Evolutionary conservation across 2,888 invertebrate genomes (phyloP), one percentile per base, ranked within the genome.

Genomic region (Crepidodera aurea): DNA sequence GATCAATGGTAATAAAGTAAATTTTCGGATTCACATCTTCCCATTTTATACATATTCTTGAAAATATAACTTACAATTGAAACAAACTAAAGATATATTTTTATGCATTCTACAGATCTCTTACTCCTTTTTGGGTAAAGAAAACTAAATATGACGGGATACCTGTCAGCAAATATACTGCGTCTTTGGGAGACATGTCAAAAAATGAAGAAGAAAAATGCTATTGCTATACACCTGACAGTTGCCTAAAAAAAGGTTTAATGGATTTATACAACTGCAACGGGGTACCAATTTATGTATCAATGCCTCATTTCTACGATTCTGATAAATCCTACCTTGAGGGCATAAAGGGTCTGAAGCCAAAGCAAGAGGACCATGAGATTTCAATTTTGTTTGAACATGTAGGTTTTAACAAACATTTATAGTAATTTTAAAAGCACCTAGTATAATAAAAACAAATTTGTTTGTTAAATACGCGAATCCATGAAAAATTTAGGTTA

Each of bases 331-430:
- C 75, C 46, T 81, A 82, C 51, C 50, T 77, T 1, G 72, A 77
- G 5, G 82, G 82, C 1, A 85, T 89, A 0, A 84, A 83, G 51
- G 92, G 92, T 1, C 74, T 92, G 0, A 82, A 81, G 53, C 92
- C 92, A 0, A 85, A 87, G 59, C 81, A 86, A 67, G 84, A 88
- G 51, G 84, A 90, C 53, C 95, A 96, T 77, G 88, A 86, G 46
- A 90, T 94, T 3, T 83, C 80, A 48, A 85, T 94, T 66, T 88
- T 93, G 72, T 90, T 94, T 77, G 94, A 95, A 79, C 87, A 90
- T 75, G 92, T 93, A 79, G 76, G 22, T 22, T 22, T 4, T 22
- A 22, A 22, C 2, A 22, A n/a, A n/a, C n/a, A n/a, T n/a, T n/a
- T n/a, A n/a, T n/a, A n/a, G n/a, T n/a, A n/a, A n/a, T n/a, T n/a